Evolutionary conservation across 2,113 vertebrate species (phyloP), one percentile per base, ranked within the genome.

Genomic region (Platysteira castanea): DNA sequence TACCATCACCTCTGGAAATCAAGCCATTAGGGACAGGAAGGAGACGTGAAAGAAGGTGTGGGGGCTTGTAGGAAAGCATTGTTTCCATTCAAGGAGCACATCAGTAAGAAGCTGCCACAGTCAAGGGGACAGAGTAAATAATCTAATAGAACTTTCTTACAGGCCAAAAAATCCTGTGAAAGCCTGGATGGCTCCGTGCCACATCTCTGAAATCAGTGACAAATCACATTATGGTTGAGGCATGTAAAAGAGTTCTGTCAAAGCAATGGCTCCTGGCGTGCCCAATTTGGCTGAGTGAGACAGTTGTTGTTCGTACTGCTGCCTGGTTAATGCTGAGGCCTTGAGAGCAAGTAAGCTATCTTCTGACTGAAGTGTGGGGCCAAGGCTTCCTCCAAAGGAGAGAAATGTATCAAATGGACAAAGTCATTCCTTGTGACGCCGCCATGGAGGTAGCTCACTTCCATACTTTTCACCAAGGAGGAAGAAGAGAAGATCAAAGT

Each of bases 171-270:
- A 10, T 27, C 79, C 70, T 22, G 6, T 86, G 75, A 90, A 69
- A 93, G 76, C 79, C 82, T 93, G 63, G 39, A 44, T 91, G 80
- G 67, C 92, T 93, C 49, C 30, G 17, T 21, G 24, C 53, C 5
- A 3, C 61, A 30, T 92, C 78, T 95, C 79, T 87, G 75, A 81
- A 91, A 90, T 82, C 75, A 70, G 7, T 89, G 95, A 89, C 95
- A 96, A 64, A 79, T 80, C 14, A 3, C 82, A 75, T 96, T 96
- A 81, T 7, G 35, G 49, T 17, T 83, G 89, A 88, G 37, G 53
- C 1, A 7, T 1, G 4, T 85, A 75, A 95, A 86, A 91, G 16
- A 50, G 47, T 64, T 73, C 84, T 93, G 92, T 79, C 90, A 96
- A 78, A 90, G 81, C 41, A 60, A 35, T 24, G 57, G 67, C 68